These are phyloP conservation scores for Chrysochloris asiatica DNA, from an alignment of 2,113 vertebrate genomes.

Conservation along the genomic window DNA sequence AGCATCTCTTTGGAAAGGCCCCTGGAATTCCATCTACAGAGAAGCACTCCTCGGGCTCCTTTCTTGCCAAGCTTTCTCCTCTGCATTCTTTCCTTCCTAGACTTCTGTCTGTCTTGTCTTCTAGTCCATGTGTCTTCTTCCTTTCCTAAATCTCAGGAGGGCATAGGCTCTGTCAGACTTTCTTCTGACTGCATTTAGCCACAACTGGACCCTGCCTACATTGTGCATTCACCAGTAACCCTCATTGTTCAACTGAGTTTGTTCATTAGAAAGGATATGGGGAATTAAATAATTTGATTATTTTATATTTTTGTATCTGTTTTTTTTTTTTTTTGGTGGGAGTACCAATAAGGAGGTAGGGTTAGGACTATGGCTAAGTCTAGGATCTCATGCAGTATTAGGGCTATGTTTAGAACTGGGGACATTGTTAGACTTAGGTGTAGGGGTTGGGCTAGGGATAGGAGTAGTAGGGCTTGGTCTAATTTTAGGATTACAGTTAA, in stretches of 20 bases:
- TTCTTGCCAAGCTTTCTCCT: not conserved
- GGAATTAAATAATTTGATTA: constrained; percentile 34
- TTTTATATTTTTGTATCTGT: not conserved
- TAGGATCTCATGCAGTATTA: too few species aligned
- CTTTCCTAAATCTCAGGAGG: not conserved
- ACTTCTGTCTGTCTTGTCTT: not conserved
- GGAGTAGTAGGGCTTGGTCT: too few species aligned
- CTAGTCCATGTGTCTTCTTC: not conserved
- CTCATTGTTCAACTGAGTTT: not conserved
- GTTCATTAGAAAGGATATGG: constrained; percentile 5
- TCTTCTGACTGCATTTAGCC: not conserved
- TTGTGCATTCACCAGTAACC: not conserved
- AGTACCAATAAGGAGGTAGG: too few species aligned
- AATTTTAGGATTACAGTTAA: too few species aligned
- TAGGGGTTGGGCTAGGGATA: too few species aligned
- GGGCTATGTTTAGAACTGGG: too few species aligned
- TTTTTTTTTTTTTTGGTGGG: too few species aligned
- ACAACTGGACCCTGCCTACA: not conserved
- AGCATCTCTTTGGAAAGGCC: not conserved
- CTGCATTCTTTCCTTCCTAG: not conserved
- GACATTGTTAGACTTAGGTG: too few species aligned
- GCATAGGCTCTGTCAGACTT: constrained; percentile 6
- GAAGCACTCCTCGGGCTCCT: not conserved
- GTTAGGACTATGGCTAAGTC: too few species aligned
- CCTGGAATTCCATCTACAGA: not conserved